Conservation (phyloP, 2,797 vertebrate genomes). For the Sebastes matsubarae region DNA sequence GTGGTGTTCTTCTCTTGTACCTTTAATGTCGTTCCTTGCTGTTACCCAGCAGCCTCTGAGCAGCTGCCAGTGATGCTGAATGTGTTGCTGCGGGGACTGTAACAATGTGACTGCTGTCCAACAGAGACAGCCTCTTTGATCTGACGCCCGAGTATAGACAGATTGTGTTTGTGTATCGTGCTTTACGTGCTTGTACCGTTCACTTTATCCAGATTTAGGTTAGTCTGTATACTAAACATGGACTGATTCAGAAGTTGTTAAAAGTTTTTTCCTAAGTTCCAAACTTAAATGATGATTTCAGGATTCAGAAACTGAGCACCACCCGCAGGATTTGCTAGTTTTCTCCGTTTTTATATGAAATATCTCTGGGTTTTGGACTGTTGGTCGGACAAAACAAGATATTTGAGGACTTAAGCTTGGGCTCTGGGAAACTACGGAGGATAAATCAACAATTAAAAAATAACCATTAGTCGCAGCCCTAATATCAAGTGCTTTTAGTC, state of each 20-base stretch:
- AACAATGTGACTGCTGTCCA: slow-evolving; percentile 7
- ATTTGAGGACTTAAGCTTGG: too few species aligned
- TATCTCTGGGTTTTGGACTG: not conserved
- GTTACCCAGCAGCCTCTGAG: slow-evolving; percentile 4
- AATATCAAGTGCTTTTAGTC: not conserved
- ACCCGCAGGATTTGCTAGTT: not conserved
- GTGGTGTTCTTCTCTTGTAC: slow-evolving; percentile 9
- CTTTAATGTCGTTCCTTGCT: slow-evolving; percentile 21
- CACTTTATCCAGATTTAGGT: not conserved
- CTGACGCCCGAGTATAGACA: not conserved
- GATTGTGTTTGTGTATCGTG: not conserved
- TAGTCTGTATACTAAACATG: not conserved
- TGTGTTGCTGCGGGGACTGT: slow-evolving; percentile 5
- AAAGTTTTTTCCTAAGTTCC: not conserved
- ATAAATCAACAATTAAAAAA: not conserved
- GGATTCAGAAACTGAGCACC: not conserved
- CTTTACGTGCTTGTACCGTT: not conserved
- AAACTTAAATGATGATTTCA: not conserved
- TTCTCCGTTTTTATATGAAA: not conserved
- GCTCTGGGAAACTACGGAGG: not conserved
- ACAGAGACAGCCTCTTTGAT: slow-evolving; percentile 20
- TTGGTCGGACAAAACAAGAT: not conserved
- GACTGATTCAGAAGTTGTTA: not conserved
- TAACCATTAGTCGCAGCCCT: not conserved
- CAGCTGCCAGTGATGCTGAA: slow-evolving; percentile 15